Conservation (phyloP, 1,140 invertebrate species). For the Temnothorax nylanderi region DNA sequence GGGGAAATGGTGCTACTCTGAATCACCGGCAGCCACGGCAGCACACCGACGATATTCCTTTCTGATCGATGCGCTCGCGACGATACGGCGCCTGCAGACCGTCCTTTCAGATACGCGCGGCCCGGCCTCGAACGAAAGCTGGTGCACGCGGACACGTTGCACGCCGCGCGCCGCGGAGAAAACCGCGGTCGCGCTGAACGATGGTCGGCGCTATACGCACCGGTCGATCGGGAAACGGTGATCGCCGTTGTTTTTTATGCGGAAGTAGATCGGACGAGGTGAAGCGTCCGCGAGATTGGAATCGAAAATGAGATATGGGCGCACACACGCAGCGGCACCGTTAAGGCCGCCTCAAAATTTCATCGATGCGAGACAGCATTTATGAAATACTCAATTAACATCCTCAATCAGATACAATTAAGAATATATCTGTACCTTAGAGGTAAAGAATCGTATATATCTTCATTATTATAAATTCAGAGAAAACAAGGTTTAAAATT, state of each 20-base stretch:
- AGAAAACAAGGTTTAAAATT: no score
- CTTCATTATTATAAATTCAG: no score
- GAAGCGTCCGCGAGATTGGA: not conserved
- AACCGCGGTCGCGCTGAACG: not conserved
- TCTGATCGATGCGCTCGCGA: slow-evolving; percentile 69
- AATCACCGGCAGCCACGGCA: slow-evolving; percentile 64
- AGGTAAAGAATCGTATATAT: no score
- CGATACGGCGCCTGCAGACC: slow-evolving; percentile 52
- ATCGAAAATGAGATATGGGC: not conserved
- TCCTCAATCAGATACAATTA: not conserved
- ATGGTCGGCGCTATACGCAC: not conserved
- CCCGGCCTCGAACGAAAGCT: slow-evolving; percentile 11
- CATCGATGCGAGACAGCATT: not conserved
- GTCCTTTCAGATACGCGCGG: slow-evolving; percentile 4
- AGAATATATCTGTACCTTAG: not conserved
- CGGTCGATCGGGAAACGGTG: slow-evolving; percentile 19
- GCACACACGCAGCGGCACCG: no score
- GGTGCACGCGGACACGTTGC: not conserved
- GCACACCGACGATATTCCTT: slow-evolving; percentile 68
- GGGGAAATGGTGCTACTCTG: slow-evolving; percentile 61
- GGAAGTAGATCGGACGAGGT: not conserved
- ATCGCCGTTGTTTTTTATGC: slow-evolving; percentile 24
- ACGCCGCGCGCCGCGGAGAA: not conserved
- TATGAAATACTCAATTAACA: not conserved
- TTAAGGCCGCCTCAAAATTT: not conserved